Evolutionary conservation across 2,888 invertebrate species (phyloP), one percentile per base, ranked within the genome.

Genomic region (Alloplasta piceator): DNA sequence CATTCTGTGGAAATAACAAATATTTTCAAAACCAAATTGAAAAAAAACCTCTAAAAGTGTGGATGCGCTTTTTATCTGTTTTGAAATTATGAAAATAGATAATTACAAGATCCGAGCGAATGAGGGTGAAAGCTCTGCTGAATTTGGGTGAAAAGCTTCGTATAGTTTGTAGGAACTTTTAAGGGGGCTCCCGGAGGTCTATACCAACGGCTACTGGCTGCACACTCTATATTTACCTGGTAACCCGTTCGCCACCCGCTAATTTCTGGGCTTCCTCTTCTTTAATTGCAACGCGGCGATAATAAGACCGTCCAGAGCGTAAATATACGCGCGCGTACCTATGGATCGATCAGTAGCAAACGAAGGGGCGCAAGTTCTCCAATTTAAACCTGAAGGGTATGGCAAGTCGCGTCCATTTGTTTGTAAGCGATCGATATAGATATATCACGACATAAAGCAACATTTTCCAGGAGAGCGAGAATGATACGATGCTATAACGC

Each of bases 181-280:
- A 16, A 4, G 16, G 76, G 74, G 81, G 83, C 83, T 82, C 82
- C 83, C 83, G 83, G 85, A 78, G 80, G 85, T 83, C 85, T 85
- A 83, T 85, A 84, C 84, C 78, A 82, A 75, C 87, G 14, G n/a
- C 46, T 14, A 66, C 83, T 52, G 80, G 80, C 84, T 84, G 80
- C 86, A 85, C 83, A 68, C 86, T 81, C 90, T 90, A 90, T 90
- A 90, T 87, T 90, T 91, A 90, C 86, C 63, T 39, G 74, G 79
- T 72, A 70, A 86, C 84, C 85, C 89, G 88, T 90, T 87, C 87
- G 86, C 90, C 89, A 91, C 88, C 89, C 89, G 88, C 90, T 91
- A 90, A 91, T 91, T 90, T 90, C 91, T 89, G 88, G 89, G 82
- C 89, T 89, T 89, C 89, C 89, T 68, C 68, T 90, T 87, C 90